A percentile compares a stretch with the other conserved stretches of the same genome.
Evolutionary conservation across 2,113 vertebrate species (phyloP).

Genomic region (Gambusia affinis): DNA sequence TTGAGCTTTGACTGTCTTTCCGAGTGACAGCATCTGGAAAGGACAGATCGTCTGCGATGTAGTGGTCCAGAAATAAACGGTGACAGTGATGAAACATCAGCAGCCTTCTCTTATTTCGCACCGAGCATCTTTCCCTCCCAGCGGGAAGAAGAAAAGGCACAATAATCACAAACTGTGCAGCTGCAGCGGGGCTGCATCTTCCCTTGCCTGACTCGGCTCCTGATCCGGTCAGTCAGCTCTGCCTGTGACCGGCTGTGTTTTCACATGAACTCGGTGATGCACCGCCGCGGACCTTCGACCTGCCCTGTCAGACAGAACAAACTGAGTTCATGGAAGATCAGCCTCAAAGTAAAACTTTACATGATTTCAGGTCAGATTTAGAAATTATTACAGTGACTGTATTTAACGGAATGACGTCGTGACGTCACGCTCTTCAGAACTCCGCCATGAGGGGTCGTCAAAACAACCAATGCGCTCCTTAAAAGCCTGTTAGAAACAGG

Average conservation of each 20-base stretch:
- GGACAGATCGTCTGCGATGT: slow-evolving; percentile 2
- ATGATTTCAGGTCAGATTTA: too few relatives aligned
- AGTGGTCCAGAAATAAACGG: slow-evolving; percentile 24
- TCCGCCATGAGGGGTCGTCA: too few relatives aligned
- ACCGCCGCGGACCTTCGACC: slow-evolving; percentile 18
- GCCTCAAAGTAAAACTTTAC: too few relatives aligned
- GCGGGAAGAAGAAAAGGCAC: slow-evolving; percentile 21
- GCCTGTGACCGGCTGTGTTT: background rate
- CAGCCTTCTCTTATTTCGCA: slow-evolving; percentile 38
- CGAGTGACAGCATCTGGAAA: slow-evolving; percentile 1
- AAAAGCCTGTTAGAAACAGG: too few relatives aligned
- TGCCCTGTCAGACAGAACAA: background rate
- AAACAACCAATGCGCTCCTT: too few relatives aligned
- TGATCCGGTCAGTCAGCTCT: slow-evolving; percentile 10
- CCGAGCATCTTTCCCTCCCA: slow-evolving; percentile 15
- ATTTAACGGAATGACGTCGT: too few relatives aligned
- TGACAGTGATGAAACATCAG: slow-evolving; percentile 49
- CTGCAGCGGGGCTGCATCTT: background rate
- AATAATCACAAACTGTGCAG: slow-evolving; percentile 28
- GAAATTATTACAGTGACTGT: too few relatives aligned
- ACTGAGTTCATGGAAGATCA: background rate
- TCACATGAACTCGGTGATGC: background rate
- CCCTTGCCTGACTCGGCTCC: background rate
- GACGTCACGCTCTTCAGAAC: too few relatives aligned
- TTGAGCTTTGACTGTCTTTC: background rate